Evolutionary conservation across 2,113 vertebrate genomes (phyloP), one percentile per base, ranked within the genome.

Genomic region (Pygathrix nemaeus): DNA sequence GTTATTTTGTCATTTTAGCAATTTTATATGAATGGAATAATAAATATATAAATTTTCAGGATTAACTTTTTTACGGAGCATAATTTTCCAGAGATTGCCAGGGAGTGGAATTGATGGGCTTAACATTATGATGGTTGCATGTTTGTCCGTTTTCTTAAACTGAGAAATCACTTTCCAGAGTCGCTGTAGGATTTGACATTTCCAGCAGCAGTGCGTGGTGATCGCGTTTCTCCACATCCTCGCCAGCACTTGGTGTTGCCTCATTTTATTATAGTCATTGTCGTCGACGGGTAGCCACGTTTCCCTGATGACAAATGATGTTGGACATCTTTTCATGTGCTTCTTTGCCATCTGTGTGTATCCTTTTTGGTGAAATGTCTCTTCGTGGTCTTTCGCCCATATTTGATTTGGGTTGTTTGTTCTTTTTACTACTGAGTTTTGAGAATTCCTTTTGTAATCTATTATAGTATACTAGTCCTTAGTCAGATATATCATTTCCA

Each of bases 221-320:
- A 94, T 80, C n/a, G 4, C 40, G 1, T 90, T 93, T 86, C 40
- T 93, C 55, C 52, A 8, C 55, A 73, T 79, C 23, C 18, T 94
- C 45, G 10, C 43, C 43, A 86, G 23, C 50, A 88, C 89, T 85
- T 83, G 16, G 8, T 96, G 11, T n/a, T 81, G 66, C n/a, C 59
- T 78, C 35, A 76, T 93, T 93, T 93, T 79, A 72, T 95, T 78
- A 84, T 84, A 92, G 64, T 38, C 59, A 61, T 89, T 95, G 82
- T 92, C 30, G 35, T 92, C 43, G 59, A 30, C 83, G 6, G 70
- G 59, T 88, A 78, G 43, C 91, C 48, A 68, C 27, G n/a, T 88
- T 70, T 94, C 43, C 59, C 27, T 76, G 30, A 55, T 90, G 57
- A 12, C 70, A 68, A 66, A 68, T 50, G 76, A 73, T 73, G 10